Evolutionary conservation across 2,797 vertebrate species (phyloP).

Genomic region (Microctenopoma lineatum): DNA sequence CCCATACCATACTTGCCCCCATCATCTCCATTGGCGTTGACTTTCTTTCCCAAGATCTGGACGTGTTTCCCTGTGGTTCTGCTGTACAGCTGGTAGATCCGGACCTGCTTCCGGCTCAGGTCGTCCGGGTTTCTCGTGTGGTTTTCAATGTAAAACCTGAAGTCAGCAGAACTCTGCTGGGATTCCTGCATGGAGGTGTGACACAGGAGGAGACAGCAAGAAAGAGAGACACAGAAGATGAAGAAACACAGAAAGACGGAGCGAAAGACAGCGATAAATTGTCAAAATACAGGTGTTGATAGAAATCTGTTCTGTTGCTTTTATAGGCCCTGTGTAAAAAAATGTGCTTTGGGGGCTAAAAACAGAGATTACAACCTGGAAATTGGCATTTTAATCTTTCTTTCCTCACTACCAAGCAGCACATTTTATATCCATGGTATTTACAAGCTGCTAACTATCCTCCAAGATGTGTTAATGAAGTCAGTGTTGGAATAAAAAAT

Average conservation of each 20-base stretch:
- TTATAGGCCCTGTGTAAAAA: slow-evolving; percentile 59
- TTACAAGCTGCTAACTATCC: slow-evolving; percentile 69
- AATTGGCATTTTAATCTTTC: slow-evolving; percentile 47
- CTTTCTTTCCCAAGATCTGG: slow-evolving; percentile 84
- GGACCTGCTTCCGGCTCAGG: slow-evolving; percentile 85
- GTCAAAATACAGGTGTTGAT: slow-evolving; percentile 66
- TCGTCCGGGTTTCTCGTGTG: slow-evolving; percentile 85
- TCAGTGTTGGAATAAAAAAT: slow-evolving; percentile 45
- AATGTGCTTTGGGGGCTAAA: slow-evolving; percentile 49
- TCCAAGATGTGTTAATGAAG: slow-evolving; percentile 55
- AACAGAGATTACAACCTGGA: slow-evolving; percentile 52
- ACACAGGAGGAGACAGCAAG: slow-evolving; percentile 21
- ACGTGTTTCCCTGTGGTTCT: slow-evolving; percentile 86
- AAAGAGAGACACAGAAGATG: slow-evolving; percentile 5
- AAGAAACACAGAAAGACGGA: slow-evolving; percentile 20
- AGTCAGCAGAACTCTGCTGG: slow-evolving; percentile 85
- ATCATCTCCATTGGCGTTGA: slow-evolving; percentile 88
- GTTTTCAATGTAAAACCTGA: slow-evolving; percentile 87
- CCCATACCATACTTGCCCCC: slow-evolving; percentile 89
- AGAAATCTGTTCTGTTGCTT: slow-evolving; percentile 60
- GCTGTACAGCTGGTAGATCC: slow-evolving; percentile 89
- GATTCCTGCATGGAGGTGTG: slow-evolving; percentile 76
- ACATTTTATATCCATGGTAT: slow-evolving; percentile 52
- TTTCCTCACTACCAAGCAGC: slow-evolving; percentile 40
- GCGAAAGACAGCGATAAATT: slow-evolving; percentile 37